Evolutionary conservation across 1,140 invertebrate genomes (phyloP).

Genomic region (Eupeodes corollae): DNA sequence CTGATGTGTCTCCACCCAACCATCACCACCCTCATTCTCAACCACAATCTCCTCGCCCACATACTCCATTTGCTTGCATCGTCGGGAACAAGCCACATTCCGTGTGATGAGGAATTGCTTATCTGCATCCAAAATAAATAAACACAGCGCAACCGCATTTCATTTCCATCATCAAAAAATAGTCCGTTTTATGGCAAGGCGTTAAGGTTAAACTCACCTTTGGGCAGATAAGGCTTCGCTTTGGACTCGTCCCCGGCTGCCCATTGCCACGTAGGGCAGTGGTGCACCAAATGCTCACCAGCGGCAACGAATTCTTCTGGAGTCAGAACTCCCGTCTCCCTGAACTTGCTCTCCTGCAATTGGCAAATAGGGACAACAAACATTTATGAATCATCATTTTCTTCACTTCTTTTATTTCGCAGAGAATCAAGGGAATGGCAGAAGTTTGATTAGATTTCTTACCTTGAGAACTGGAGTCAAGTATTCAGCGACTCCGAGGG

Average conservation of each 20-base stretch:
- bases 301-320: slow-evolving; percentile 91
- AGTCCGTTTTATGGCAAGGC: not conserved
- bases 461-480: slow-evolving; percentile 93
- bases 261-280: slow-evolving; percentile 99
- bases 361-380: slow-evolving; percentile 12
- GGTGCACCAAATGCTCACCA: slow-evolving; percentile 96
- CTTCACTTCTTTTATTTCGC: not conserved
- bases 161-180: slow-evolving; percentile 3
- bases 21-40: slow-evolving; percentile 84
- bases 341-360: slow-evolving; percentile 90
- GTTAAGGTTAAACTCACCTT: slow-evolving; percentile 18
- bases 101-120: slow-evolving; percentile 97
- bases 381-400: slow-evolving; percentile 3
- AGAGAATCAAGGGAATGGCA: not conserved
- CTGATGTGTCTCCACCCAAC: slow-evolving; percentile 98
- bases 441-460: slow-evolving; percentile 14
- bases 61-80: slow-evolving; percentile 92
- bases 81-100: slow-evolving; percentile 88
- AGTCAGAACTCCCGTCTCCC: slow-evolving; percentile 96
- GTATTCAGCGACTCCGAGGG: slow-evolving; percentile 89
- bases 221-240: slow-evolving; percentile 77
- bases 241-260: slow-evolving; percentile 77
- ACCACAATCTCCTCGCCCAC: slow-evolving; percentile 77
- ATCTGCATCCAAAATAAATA: slow-evolving; percentile 38
- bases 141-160: not conserved